A percentile compares a stretch with the other conserved stretches of the same genome.
phyloP scores from a whole-genome alignment of 2,888 invertebrate species.

The Metellina segmentata region DNA sequence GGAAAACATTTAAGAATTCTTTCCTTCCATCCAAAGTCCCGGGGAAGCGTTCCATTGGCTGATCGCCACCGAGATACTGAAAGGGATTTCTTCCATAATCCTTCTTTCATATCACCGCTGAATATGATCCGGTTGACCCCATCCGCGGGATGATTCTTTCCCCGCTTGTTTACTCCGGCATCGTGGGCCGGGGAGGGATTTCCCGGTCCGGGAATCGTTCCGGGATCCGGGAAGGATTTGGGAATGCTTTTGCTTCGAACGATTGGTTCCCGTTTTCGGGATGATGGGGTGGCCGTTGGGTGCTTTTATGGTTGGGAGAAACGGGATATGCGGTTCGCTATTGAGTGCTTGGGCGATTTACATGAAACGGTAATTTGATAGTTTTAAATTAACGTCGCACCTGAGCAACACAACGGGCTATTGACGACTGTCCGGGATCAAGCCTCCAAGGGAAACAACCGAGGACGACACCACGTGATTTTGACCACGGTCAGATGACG shows the following conservation, averaged over 20 bases:
- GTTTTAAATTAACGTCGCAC: too few species aligned
- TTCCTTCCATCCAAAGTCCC: background rate
- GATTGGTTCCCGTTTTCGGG: too few species aligned
- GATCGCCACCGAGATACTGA: conserved; percentile 15
- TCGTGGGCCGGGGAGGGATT: background rate
- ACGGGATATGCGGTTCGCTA: too few species aligned
- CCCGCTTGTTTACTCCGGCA: background rate
- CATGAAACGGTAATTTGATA: too few species aligned
- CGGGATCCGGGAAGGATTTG: background rate
- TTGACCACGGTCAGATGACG: too few species aligned
- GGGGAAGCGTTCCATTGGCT: conserved; percentile 17
- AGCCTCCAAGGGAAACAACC: too few species aligned
- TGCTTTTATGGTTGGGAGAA: too few species aligned
- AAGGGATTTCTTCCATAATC: conserved; percentile 37
- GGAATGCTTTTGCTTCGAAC: background rate
- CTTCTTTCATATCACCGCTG: conserved; percentile 34
- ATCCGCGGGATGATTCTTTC: background rate
- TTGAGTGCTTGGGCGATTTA: too few species aligned
- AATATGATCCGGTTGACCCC: conserved; percentile 11
- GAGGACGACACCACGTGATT: too few species aligned
- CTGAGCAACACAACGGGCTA: too few species aligned
- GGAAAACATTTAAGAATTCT: background rate
- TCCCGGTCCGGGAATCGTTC: background rate
- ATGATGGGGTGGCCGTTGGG: too few species aligned
- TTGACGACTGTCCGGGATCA: too few species aligned